Conservation (phyloP, 2,797 vertebrate genomes). For the Thripadectes ignobilis region DNA sequence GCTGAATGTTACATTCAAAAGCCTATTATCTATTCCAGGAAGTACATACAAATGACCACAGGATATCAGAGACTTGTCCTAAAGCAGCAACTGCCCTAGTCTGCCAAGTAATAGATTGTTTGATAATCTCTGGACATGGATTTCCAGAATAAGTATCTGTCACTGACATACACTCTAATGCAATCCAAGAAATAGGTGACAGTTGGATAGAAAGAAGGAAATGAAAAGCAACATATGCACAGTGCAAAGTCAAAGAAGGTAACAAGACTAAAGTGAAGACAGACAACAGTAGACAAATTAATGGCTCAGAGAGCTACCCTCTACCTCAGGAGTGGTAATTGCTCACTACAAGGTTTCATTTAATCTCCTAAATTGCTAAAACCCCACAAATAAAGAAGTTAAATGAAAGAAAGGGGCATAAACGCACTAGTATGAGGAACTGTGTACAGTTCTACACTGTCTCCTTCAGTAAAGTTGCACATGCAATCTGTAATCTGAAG, state of each 20-base stretch:
- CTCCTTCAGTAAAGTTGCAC: neutral
- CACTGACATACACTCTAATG: neutral
- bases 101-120: neutral
- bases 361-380: neutral
- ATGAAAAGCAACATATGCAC: neutral
- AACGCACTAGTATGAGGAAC: neutral
- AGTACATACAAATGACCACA: constrained; percentile 15
- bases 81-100: neutral
- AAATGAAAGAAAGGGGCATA: neutral
- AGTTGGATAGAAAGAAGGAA: neutral
- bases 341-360: neutral
- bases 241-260: neutral
- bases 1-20: constrained; percentile 13
- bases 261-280: neutral
- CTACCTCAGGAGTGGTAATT: neutral
- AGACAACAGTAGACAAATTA: neutral
- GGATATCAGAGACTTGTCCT: neutral
- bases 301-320: neutral
- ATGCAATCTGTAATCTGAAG: neutral
- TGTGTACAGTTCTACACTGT: rapidly evolving
- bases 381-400: neutral
- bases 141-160: neutral
- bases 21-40: neutral
- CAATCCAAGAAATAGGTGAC: neutral
- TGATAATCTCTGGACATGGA: neutral